These are phyloP conservation scores for Sebastes diploproa DNA, from an alignment of 2,797 vertebrate genomes.

Conservation along the genomic window DNA sequence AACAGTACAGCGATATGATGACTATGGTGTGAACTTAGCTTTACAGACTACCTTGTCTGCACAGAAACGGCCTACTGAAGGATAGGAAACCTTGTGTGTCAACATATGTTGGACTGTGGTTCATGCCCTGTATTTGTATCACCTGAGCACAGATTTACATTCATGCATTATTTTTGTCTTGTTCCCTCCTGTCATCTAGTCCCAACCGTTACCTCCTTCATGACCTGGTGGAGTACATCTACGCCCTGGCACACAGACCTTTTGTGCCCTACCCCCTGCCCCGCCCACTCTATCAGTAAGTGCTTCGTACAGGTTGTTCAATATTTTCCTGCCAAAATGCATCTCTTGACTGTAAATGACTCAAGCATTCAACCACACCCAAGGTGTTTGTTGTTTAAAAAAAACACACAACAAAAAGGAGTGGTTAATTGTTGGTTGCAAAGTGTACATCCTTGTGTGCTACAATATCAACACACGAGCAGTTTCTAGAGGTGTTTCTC, in stretches of 20 bases:
- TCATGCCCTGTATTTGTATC: neutral
- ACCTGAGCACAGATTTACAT: neutral
- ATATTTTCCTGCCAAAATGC: fast-evolving
- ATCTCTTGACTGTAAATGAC: neutral
- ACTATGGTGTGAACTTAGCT: no score
- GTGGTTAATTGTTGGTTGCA: neutral
- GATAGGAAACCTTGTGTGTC: neutral
- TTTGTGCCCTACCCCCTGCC: conserved; percentile 89
- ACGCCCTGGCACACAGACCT: conserved; percentile 78
- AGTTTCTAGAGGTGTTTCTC: neutral
- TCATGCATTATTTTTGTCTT: neutral
- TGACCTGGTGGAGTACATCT: conserved; percentile 91
- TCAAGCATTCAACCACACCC: fast-evolving
- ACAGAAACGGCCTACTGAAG: neutral
- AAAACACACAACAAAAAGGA: neutral
- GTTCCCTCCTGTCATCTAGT: conserved; percentile 67
- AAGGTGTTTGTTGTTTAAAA: neutral
- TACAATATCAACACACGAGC: neutral
- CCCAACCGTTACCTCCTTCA: conserved; percentile 91
- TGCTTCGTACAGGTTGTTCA: neutral
- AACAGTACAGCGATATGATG: no score
- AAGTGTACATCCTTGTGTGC: neutral
- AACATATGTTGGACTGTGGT: neutral
- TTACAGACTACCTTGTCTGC: neutral
- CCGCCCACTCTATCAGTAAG: conserved; percentile 90